Evolutionary conservation across 2,888 invertebrate species (phyloP).

Genomic region (Calliopum simillimum): DNA sequence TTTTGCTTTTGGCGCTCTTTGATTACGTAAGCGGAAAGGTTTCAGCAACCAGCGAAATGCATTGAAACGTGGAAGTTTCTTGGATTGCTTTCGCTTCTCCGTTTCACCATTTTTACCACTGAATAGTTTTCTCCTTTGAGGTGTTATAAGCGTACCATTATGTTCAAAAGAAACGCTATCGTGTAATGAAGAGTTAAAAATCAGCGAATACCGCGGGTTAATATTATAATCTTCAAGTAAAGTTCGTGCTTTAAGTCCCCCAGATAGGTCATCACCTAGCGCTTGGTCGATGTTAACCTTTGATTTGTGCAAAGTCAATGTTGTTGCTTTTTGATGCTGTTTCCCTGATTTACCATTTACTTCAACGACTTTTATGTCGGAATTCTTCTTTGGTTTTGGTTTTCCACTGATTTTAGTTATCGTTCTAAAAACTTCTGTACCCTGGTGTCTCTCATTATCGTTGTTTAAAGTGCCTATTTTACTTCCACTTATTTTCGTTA

Average conservation of each 20-base stretch:
- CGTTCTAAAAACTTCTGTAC: no score
- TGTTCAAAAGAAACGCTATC: constrained; percentile 42
- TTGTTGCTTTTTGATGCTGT: no score
- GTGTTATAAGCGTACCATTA: constrained; percentile 45
- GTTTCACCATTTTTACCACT: not conserved
- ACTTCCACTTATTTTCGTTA: not conserved
- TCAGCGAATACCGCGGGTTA: constrained; percentile 18
- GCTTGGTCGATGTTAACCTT: no score
- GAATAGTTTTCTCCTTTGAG: constrained; percentile 24
- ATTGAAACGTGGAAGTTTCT: constrained; percentile 37
- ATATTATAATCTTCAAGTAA: not conserved
- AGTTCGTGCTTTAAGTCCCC: no score
- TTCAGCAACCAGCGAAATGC: constrained; percentile 54
- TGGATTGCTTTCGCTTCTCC: constrained; percentile 6
- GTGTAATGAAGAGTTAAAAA: constrained; percentile 40
- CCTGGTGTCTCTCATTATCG: no score
- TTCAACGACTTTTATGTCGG: no score
- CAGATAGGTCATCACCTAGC: no score
- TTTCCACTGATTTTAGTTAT: no score
- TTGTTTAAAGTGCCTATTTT: no score
- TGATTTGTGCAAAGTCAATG: no score
- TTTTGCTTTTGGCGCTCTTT: constrained; percentile 41
- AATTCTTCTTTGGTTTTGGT: no score
- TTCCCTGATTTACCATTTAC: no score
- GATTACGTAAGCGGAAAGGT: constrained; percentile 50